These are phyloP conservation scores for Drosophila austrosaltans DNA, from an alignment of 2,888 invertebrate species.

Conservation along the genomic window DNA sequence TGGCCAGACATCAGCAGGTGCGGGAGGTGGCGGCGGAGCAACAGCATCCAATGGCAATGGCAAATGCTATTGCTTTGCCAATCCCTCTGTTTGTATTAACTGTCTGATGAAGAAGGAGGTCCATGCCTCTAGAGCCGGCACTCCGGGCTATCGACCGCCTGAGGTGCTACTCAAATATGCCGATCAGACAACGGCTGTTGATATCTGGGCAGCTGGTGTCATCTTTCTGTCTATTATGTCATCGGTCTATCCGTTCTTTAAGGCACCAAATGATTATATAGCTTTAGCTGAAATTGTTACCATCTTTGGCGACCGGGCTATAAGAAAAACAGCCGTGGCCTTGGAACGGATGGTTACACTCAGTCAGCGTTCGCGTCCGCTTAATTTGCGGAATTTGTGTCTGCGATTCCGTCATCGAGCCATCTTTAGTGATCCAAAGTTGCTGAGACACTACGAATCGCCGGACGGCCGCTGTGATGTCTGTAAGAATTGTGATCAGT, in stretches of 20 bases:
- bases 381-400: slow-evolving; percentile 84
- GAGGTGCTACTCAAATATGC: slow-evolving; percentile 92
- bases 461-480: slow-evolving; percentile 74
- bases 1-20: slow-evolving; percentile 30
- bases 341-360: slow-evolving; percentile 86
- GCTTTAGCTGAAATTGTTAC: slow-evolving; percentile 93
- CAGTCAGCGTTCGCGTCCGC: slow-evolving; percentile 84
- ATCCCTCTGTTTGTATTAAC: slow-evolving; percentile 88
- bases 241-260: slow-evolving; percentile 92
- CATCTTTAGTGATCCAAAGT: slow-evolving; percentile 76
- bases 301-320: slow-evolving; percentile 89
- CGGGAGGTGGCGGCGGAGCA: slow-evolving; percentile 5
- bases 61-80: slow-evolving; percentile 88
- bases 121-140: slow-evolving; percentile 92
- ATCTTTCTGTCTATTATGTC: slow-evolving; percentile 91
- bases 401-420: slow-evolving; percentile 82
- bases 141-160: slow-evolving; percentile 94
- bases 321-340: slow-evolving; percentile 87
- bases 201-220: slow-evolving; percentile 95
- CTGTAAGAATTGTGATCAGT: slow-evolving; percentile 83
- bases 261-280: slow-evolving; percentile 90
- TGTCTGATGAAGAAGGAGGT: slow-evolving; percentile 87
- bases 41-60: slow-evolving; percentile 18
- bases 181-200: slow-evolving; percentile 93
- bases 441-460: slow-evolving; percentile 73